Percentiles rank a stretch among this genome's conserved stretches.
Evolutionary conservation across 2,888 invertebrate species (phyloP).

Genomic region (Mamestra brassicae): DNA sequence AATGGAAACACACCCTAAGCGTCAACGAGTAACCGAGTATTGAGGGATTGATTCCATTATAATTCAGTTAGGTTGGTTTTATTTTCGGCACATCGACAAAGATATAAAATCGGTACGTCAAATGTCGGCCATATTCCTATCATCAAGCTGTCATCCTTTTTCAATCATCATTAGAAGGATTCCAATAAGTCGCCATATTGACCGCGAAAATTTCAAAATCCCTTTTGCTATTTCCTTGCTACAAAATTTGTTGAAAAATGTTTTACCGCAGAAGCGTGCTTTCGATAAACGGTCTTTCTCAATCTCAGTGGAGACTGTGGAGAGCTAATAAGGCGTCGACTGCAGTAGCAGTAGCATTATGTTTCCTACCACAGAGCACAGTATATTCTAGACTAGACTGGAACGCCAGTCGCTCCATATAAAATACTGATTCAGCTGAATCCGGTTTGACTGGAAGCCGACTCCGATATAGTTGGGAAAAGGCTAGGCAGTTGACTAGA

Average conservation of each 20-base stretch:
- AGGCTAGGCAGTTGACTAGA: no score
- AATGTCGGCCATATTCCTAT: conserved; percentile 3
- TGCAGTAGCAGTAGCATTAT: conserved; percentile 30
- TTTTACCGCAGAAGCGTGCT: conserved; percentile 1
- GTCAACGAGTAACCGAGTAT: not conserved
- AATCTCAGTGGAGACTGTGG: conserved; percentile 16
- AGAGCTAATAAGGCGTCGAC: conserved; percentile 39
- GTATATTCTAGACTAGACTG: not conserved
- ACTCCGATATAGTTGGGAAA: no score
- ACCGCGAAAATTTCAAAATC: not conserved
- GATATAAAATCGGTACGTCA: not conserved
- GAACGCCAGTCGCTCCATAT: no score
- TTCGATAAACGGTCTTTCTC: conserved; percentile 28
- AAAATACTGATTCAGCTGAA: no score
- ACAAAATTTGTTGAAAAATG: not conserved
- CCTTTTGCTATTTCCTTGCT: not conserved
- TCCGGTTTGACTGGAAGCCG: no score
- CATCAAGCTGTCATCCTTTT: conserved; percentile 15
- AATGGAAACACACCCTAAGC: not conserved
- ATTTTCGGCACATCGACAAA: conserved; percentile 5
- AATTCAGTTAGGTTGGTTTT: not conserved
- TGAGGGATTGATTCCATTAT: not conserved
- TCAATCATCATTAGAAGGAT: conserved; percentile 24
- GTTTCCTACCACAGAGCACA: not conserved
- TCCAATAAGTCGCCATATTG: conserved; percentile 2